Base-by-base conservation (phyloP, 92 coral and sea anemone species). In the Metridium senile region DNA sequence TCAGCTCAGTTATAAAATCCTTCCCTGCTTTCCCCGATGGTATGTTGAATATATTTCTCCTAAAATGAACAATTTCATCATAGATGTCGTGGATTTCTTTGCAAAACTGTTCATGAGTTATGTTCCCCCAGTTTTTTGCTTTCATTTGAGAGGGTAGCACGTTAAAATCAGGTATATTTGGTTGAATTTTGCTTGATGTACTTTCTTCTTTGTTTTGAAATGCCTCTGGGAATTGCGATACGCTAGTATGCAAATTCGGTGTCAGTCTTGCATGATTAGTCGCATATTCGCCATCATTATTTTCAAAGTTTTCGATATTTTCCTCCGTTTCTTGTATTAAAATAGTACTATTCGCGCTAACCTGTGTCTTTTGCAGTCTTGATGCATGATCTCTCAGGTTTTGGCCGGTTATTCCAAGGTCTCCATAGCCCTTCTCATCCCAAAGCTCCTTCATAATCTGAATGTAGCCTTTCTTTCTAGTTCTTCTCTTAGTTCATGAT, bases 121-220 rank as follows among this genome's bases (percentile, higher is more conserved):
- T 77, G 49, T 70, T 58, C 13, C 88, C 88, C 88, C 82, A 83
- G n/a, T 62, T 45, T 75, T 83, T 83, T 56, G n/a, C 54, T 45
- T 59, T 77, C 22, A 71, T 69, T 69, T 77, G n/a, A 26, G 88
- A 53, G 19, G 84, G 84, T 58, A 77, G 33, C 72, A 84, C 83
- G 34, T 84, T 68, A 53, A 69, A 76, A 26, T 61, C 72, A 25
- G 84, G 83, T 54, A 84, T 61, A 57, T 84, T 21, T 77, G 88
- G 84, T 64, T 73, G 39, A 58, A 79, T 79, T 73, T 21, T 71
- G 61, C 21, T 26, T 71, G 7, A 16, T 45, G 7, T 45, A 45
- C 16, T 16, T 45, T 45, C 16, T 7, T 45, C 51, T 45, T 45
- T 43, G 76, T 35, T 21, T 43, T 71, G 26, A 49, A 34, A 32